These are phyloP conservation scores for Passer montanus DNA, from an alignment of 2,113 vertebrate species.

Conservation along the genomic window DNA sequence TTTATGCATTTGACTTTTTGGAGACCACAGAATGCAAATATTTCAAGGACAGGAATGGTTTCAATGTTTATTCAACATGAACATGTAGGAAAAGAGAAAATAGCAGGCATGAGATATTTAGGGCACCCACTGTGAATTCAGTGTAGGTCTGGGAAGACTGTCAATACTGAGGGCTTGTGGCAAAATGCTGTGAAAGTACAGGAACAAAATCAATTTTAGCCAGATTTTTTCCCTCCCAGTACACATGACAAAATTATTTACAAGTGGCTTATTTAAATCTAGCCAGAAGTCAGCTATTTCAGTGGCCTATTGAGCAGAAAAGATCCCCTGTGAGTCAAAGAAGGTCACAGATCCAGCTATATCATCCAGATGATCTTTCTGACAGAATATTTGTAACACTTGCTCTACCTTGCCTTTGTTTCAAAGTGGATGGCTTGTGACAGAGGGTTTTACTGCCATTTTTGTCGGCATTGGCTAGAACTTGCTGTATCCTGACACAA, in stretches of 20 bases:
- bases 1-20: neutral
- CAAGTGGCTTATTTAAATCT: conserved; percentile 63
- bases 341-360: conserved; percentile 15
- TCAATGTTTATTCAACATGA: neutral
- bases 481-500: neutral
- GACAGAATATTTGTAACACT: neutral
- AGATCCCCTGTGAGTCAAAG: neutral
- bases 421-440: neutral
- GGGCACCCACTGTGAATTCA: conserved; percentile 35
- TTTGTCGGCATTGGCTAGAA: neutral
- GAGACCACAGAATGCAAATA: neutral
- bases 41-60: neutral
- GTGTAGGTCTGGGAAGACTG: conserved; percentile 44
- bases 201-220: conserved; percentile 62
- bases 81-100: neutral
- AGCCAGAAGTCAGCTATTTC: conserved; percentile 49
- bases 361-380: neutral
- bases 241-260: conserved; percentile 71
- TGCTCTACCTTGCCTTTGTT: neutral
- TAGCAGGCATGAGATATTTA: conserved; percentile 26
- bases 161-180: conserved; percentile 54
- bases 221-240: conserved; percentile 65
- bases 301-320: conserved; percentile 21
- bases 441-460: neutral
- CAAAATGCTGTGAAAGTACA: conserved; percentile 57